Conservation (phyloP, 2,888 invertebrate genomes). For the Heliconius charithonia region DNA sequence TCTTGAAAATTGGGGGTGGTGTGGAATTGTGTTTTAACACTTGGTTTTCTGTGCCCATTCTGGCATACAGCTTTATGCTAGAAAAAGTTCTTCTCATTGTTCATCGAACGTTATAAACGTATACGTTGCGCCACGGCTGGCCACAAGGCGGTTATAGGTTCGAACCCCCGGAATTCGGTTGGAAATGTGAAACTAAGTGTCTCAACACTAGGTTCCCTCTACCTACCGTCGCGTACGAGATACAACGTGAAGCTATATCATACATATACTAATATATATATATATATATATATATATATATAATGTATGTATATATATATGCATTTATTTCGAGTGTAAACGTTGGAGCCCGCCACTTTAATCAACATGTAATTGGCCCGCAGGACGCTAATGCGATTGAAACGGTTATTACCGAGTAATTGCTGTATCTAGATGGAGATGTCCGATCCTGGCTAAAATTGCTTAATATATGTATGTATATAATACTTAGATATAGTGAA, state of each 20-base stretch:
- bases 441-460: conserved; percentile 2
- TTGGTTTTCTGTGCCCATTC: no score
- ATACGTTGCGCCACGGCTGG: no score
- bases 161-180: no score
- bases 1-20: neutral
- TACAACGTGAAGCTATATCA: neutral
- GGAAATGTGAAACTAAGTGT: no score
- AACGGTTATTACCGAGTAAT: conserved; percentile 34
- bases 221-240: no score
- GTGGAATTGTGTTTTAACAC: neutral
- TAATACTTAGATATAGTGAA: no score
- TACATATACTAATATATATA: no score
- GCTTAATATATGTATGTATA: neutral
- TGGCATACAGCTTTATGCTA: no score
- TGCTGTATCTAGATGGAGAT: conserved; percentile 19
- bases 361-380: conserved; percentile 39
- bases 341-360: conserved; percentile 29
- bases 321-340: conserved; percentile 1
- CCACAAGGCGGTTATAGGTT: no score
- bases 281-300: neutral
- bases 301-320: neutral
- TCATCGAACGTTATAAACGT: no score
- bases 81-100: no score
- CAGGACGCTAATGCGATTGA: conserved; percentile 36
- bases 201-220: no score